These are phyloP conservation scores for Campoplex capitator DNA, from an alignment of 2,888 invertebrate species.

Conservation along the genomic window DNA sequence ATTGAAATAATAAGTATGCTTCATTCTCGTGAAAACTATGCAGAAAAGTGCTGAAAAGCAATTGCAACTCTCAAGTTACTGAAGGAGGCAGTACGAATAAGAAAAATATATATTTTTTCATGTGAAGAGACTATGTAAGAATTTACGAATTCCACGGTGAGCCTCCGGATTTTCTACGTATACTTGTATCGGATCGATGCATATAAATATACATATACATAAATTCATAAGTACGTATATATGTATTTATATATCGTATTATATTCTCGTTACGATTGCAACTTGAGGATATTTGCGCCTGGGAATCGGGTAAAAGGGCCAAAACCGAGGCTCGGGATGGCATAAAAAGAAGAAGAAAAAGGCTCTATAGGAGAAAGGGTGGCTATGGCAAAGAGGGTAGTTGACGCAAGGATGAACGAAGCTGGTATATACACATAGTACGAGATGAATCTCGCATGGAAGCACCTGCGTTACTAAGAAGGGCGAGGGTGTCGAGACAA, in stretches of 20 bases:
- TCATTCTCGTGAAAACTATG: not conserved
- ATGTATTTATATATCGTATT: constrained; percentile 55
- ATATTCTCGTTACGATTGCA: constrained; percentile 71
- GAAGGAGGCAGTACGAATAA: not conserved
- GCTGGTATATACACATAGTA: constrained; percentile 46
- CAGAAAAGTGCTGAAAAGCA: not conserved
- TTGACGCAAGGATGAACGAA: constrained; percentile 24
- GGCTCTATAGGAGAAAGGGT: constrained; percentile 33
- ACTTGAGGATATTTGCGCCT: constrained; percentile 63
- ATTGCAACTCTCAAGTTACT: not conserved
- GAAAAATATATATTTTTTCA: not conserved
- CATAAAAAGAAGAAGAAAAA: constrained; percentile 39
- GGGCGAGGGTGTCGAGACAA: constrained; percentile 73
- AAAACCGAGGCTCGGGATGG: constrained; percentile 38
- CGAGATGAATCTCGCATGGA: constrained; percentile 68
- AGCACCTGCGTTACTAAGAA: constrained; percentile 74
- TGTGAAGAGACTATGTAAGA: constrained; percentile 10
- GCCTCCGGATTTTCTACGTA: not conserved
- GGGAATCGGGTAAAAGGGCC: constrained; percentile 44
- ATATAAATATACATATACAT: not conserved
- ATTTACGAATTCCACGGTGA: constrained; percentile 1
- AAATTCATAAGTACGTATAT: not conserved
- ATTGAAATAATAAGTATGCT: not conserved
- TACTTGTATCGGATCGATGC: not conserved
- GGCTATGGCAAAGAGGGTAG: constrained; percentile 49